Base-by-base conservation (phyloP, 1,140 invertebrate genomes). In the Muscidifurax raptorellus region DNA sequence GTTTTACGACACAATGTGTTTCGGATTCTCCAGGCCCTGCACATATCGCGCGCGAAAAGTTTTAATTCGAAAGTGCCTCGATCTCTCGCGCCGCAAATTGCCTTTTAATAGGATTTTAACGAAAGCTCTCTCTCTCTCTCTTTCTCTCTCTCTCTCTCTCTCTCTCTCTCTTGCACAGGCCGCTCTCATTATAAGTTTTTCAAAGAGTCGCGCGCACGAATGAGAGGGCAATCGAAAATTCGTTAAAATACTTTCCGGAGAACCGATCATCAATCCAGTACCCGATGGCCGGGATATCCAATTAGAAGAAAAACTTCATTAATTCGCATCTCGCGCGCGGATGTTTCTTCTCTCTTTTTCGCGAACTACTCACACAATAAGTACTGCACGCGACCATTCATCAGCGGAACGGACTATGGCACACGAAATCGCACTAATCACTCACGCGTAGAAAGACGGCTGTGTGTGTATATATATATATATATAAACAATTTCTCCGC, bases 51-150 rank as follows among this genome's bases (percentile, higher is more conserved):
- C 18, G 6, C 5, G 6, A 6, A 59, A 59, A 59, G 22, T 59
- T 59, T 59, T 59, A 59, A 59, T 59, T 59, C 52, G 22, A 59
- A 59, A 59, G 22, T 18, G 52, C 44, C 44, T 9, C 44, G 9
- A 12, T 15, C 52, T 59, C 18, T 3, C 22, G 4, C 7, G 22
- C 52, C 22, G 22, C 52, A 59, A 59, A 59, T 59, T 59, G 52
- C 52, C 52, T 59, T 59, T 59, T 59, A 59, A 59, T 59, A 59
- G 52, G 52, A 59, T 59, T 59, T 59, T 59, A 59, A 59, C 52
- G 52, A 59, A 59, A 59, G 18, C n/a, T 59, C 7, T n/a, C 22
- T 59, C 52, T 59, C 10, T 47, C 44, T 47, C 44, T 47, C 7
- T 9, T 9, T 9, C 36, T 9, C 36, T 40, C 36, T 47, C 44